Conservation (phyloP, 2,797 vertebrate genomes). For the Hybognathus amarus region DNA sequence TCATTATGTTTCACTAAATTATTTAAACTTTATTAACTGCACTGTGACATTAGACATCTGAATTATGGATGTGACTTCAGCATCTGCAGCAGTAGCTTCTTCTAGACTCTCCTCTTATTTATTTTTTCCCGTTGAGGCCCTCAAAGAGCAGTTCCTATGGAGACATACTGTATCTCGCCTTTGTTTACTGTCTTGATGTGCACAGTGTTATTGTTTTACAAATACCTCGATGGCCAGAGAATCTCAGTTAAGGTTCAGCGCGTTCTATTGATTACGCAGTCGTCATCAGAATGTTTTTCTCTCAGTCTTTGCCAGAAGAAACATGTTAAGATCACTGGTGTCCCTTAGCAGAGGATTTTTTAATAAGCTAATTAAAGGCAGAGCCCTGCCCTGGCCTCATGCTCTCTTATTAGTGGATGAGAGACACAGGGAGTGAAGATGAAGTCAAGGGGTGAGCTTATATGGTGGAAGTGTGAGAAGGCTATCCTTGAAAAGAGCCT, state of each 20-base stretch:
- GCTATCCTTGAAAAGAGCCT: constrained; percentile 10
- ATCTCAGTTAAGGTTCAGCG: not conserved
- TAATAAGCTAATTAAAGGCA: constrained; percentile 54
- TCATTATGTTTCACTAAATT: constrained; percentile 63
- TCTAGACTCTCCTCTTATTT: constrained; percentile 19
- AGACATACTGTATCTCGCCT: not conserved
- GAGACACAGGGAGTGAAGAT: constrained; percentile 36
- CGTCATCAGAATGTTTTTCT: not conserved
- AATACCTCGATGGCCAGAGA: not conserved
- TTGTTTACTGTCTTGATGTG: not conserved
- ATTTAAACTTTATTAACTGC: constrained; percentile 62
- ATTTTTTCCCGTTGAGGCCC: not conserved
- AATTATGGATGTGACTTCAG: constrained; percentile 56
- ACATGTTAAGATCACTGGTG: not conserved
- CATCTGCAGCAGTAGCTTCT: constrained; percentile 6
- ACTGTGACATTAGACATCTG: constrained; percentile 52
- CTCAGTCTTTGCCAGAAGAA: not conserved
- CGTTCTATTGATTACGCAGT: not conserved
- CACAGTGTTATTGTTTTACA: not conserved
- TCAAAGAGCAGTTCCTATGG: constrained; percentile 8
- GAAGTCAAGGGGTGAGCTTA: constrained; percentile 42
- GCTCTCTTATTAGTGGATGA: constrained; percentile 51
- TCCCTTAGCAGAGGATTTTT: constrained; percentile 2
- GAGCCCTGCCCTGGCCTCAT: constrained; percentile 25
- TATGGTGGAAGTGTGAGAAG: constrained; percentile 18